A percentile compares a stretch with the other conserved stretches of the same genome.
phyloP scores from a whole-genome alignment of 2,113 vertebrate species.

The Gymnogyps californianus region DNA sequence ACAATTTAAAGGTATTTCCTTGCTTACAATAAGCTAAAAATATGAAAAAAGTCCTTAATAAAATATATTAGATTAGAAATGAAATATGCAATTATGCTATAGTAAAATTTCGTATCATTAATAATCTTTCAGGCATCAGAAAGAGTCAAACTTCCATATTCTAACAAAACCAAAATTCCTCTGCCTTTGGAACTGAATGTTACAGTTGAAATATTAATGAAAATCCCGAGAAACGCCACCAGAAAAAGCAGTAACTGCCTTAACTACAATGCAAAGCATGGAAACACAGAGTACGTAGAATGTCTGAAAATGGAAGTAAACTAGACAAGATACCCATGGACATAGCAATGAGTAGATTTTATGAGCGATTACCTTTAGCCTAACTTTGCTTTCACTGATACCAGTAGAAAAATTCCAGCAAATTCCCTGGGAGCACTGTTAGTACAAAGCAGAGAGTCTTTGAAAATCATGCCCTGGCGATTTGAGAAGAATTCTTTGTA shows the following conservation, averaged over 20 bases:
- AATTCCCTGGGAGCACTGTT: not conserved
- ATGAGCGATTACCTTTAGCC: not conserved
- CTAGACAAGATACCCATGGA: not conserved
- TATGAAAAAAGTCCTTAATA: not conserved
- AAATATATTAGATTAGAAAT: not conserved
- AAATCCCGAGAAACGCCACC: not conserved
- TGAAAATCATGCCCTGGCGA: not conserved
- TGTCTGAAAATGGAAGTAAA: not conserved
- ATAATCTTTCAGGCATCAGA: not conserved
- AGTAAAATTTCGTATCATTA: not conserved
- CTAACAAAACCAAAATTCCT: not conserved
- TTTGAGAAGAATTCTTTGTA: not conserved
- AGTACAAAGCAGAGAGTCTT: not conserved
- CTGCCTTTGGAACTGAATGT: not conserved
- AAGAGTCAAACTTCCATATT: not conserved
- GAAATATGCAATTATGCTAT: not conserved
- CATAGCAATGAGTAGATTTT: not conserved
- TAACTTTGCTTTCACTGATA: not conserved
- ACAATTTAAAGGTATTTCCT: too few species aligned
- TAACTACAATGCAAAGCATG: not conserved
- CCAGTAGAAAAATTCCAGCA: not conserved
- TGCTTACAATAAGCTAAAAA: not conserved
- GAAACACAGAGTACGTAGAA: not conserved
- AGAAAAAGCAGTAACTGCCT: not conserved
- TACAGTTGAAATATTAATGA: not conserved